These are phyloP conservation scores for Lepidocyrtinus sp. DNA, from an alignment of 2,888 invertebrate species.

Conservation along the genomic window DNA sequence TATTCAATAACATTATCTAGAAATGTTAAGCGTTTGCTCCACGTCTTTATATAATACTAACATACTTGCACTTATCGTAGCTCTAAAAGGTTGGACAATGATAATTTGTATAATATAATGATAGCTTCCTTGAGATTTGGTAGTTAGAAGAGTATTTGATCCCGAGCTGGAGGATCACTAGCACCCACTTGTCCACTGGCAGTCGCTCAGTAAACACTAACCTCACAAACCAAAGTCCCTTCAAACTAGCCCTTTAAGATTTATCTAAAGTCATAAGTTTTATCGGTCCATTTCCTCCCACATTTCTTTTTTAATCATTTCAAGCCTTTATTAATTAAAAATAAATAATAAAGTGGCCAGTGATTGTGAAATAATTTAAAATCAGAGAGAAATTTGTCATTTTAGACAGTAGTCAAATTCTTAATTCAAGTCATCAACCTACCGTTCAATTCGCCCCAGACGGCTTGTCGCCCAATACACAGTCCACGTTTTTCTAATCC, in stretches of 20 bases:
- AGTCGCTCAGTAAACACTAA: constrained; percentile 28
- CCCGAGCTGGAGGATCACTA: constrained; percentile 64
- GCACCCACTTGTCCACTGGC: constrained; percentile 58
- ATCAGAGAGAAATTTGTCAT: too few relatives aligned
- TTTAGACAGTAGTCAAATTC: too few relatives aligned
- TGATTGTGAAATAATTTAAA: neutral
- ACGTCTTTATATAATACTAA: too few relatives aligned
- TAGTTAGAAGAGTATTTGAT: constrained; percentile 65
- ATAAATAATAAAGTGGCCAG: neutral
- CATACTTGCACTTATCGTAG: too few relatives aligned
- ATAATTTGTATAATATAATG: constrained; percentile 47
- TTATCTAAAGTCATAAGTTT: neutral
- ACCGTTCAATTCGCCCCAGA: constrained; percentile 35
- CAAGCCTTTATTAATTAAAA: neutral
- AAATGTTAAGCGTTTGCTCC: neutral
- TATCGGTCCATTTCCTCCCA: neutral
- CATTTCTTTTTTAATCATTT: neutral
- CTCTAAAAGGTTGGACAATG: constrained; percentile 12
- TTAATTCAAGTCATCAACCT: neutral
- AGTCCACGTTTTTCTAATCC: too few relatives aligned
- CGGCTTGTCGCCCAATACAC: constrained; percentile 34
- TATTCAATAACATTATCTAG: neutral
- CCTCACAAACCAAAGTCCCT: neutral
- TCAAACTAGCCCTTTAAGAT: neutral
- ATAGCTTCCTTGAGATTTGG: constrained; percentile 58